These are phyloP conservation scores for Phyllopteryx taeniolatus DNA, from an alignment of 2,113 vertebrate species.

Conservation along the genomic window DNA sequence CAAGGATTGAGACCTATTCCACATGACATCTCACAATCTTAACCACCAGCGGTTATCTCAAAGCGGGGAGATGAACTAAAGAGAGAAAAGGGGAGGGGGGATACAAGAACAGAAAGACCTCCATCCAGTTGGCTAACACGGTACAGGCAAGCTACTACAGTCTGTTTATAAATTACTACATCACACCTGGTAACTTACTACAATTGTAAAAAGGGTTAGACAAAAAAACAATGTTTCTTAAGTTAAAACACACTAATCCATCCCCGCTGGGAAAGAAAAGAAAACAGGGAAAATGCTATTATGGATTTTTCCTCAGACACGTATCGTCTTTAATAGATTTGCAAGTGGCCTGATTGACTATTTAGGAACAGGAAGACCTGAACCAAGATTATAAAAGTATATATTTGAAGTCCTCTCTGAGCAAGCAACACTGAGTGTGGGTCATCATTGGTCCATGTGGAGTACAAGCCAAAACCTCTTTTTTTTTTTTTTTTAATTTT, in stretches of 20 bases:
- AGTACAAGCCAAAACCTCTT: slow-evolving; percentile 81
- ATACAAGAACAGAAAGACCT: slow-evolving; percentile 66
- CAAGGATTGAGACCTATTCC: slow-evolving; percentile 55
- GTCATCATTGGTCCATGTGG: slow-evolving; percentile 84
- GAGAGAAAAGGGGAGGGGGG: slow-evolving; percentile 22
- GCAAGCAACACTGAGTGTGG: slow-evolving; percentile 98
- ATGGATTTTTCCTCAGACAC: slow-evolving; percentile 73
- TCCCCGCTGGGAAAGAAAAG: slow-evolving; percentile 63
- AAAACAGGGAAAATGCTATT: slow-evolving; percentile 58
- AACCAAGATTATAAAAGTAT: slow-evolving; percentile 78
- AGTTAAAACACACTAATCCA: slow-evolving; percentile 77
- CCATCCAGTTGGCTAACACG: slow-evolving; percentile 77
- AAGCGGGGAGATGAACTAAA: slow-evolving; percentile 44
- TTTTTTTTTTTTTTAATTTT: slow-evolving; percentile 70
- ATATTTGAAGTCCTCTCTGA: slow-evolving; percentile 81
- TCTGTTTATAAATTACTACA: slow-evolving; percentile 84
- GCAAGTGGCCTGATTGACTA: slow-evolving; percentile 70
- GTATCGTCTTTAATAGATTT: slow-evolving; percentile 70
- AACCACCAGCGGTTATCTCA: slow-evolving; percentile 70
- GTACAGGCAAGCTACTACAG: slow-evolving; percentile 78
- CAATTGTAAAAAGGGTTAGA: slow-evolving; percentile 81
- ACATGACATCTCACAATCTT: slow-evolving; percentile 50
- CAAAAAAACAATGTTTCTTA: slow-evolving; percentile 73
- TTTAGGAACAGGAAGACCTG: slow-evolving; percentile 74
- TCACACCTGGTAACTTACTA: slow-evolving; percentile 83